A percentile compares a stretch with the other conserved stretches of the same genome.
phyloP scores from a whole-genome alignment of 2,113 vertebrate species.

The Lepus americanus region DNA sequence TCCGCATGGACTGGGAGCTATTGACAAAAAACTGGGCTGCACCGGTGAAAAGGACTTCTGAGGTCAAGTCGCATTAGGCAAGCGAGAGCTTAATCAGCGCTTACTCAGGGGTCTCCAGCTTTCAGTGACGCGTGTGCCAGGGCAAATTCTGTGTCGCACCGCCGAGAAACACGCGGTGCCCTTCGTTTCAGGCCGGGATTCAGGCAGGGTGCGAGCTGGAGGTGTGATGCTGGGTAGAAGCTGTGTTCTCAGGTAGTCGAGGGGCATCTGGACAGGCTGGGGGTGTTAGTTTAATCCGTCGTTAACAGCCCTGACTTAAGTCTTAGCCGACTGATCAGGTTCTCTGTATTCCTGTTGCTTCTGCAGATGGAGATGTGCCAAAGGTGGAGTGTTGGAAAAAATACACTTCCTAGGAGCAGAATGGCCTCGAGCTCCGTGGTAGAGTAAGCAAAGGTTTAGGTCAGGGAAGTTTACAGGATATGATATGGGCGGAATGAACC shows the following conservation, averaged over 20 bases:
- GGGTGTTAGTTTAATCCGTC: too few relatives aligned
- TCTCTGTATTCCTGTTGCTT: neutral
- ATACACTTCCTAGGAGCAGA: neutral
- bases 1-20: neutral
- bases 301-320: neutral
- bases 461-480: neutral
- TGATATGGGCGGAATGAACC: neutral
- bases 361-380: neutral
- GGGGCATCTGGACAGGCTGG: too few relatives aligned
- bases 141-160: fast-evolving
- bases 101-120: too few relatives aligned
- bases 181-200: neutral
- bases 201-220: neutral
- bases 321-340: too few relatives aligned
- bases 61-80: neutral
- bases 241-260: neutral
- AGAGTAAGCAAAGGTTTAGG: fast-evolving
- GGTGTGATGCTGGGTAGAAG: fast-evolving
- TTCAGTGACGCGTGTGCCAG: fast-evolving
- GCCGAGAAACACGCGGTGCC: fast-evolving
- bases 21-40: neutral
- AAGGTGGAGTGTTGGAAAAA: neutral
- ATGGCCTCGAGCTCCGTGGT: neutral
- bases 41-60: neutral
- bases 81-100: fast-evolving